Percentiles rank a stretch among this genome's conserved stretches.
Conservation (phyloP, 1,140 invertebrate genomes). For the Drosophila auraria region DNA sequence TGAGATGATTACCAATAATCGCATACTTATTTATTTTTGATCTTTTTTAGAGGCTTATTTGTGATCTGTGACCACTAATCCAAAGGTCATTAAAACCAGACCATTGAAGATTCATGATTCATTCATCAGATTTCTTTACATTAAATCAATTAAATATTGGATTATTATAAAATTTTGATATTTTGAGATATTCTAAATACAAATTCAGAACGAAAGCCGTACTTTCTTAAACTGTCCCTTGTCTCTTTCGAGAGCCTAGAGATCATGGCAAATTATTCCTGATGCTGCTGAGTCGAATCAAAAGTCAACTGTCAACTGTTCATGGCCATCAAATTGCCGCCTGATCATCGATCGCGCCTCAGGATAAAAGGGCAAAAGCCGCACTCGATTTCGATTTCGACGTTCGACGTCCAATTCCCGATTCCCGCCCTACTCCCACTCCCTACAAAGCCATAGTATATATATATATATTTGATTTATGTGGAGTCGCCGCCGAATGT, state of each 20-base stretch:
- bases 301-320: constrained; percentile 73
- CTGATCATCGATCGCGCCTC: constrained; percentile 33
- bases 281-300: constrained; percentile 26
- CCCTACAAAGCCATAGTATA: background rate
- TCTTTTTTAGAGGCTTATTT: background rate
- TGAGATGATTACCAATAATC: background rate
- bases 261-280: background rate
- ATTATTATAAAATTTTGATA: too few relatives aligned
- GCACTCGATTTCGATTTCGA: constrained; percentile 26
- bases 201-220: too few relatives aligned
- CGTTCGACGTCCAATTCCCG: constrained; percentile 12
- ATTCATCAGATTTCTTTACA: too few relatives aligned
- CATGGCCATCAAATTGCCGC: constrained; percentile 79
- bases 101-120: background rate
- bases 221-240: background rate
- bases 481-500: constrained; percentile 14
- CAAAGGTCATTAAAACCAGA: too few relatives aligned
- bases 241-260: background rate
- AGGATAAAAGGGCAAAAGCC: constrained; percentile 72
- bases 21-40: background rate
- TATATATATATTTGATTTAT: constrained; percentile 29
- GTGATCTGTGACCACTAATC: background rate
- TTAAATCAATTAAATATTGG: too few relatives aligned
- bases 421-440: constrained; percentile 53
- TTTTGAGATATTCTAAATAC: too few relatives aligned